phyloP scores from a whole-genome alignment of 1,140 invertebrate genomes.

The Eulimnadia texana region DNA sequence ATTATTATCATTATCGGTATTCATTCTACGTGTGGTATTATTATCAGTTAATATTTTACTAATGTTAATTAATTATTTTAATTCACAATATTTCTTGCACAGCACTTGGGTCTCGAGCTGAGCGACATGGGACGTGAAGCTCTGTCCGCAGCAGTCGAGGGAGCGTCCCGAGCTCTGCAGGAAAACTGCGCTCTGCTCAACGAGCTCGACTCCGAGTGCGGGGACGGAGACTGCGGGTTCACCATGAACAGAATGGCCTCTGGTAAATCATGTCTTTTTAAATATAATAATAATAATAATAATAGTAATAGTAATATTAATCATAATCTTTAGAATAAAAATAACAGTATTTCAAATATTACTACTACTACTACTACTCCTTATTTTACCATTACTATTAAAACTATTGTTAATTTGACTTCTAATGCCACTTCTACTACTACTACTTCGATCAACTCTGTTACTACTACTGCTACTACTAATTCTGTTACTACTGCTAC shows the following conservation, averaged over 20 bases:
- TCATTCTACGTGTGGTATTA: too few species aligned
- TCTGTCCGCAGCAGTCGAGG: conserved; percentile 16
- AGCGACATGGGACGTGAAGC: conserved; percentile 9
- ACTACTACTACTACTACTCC: too few species aligned
- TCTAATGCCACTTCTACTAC: not conserved
- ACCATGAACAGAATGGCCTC: conserved; percentile 49
- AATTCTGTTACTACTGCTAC: too few species aligned
- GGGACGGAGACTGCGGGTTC: conserved; percentile 68
- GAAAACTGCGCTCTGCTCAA: conserved; percentile 46
- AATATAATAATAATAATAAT: too few species aligned
- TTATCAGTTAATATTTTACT: too few species aligned
- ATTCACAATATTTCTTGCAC: not conserved
- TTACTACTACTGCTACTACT: too few species aligned
- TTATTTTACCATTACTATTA: too few species aligned
- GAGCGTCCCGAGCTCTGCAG: conserved; percentile 36
- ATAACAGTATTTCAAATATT: not conserved
- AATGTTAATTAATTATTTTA: too few species aligned
- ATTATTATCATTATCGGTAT: too few species aligned
- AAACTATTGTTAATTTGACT: not conserved
- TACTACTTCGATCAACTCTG: conserved; percentile 16
- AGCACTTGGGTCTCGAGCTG: conserved; percentile 9
- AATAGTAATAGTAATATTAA: too few species aligned
- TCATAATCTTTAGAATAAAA: too few species aligned
- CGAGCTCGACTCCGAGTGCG: conserved; percentile 52
- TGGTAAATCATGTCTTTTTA: too few species aligned